A percentile compares a stretch with the other conserved stretches of the same genome.
These are phyloP conservation scores for Lasioglossum villosulum DNA, from an alignment of 2,888 invertebrate genomes.

Conservation along the genomic window DNA sequence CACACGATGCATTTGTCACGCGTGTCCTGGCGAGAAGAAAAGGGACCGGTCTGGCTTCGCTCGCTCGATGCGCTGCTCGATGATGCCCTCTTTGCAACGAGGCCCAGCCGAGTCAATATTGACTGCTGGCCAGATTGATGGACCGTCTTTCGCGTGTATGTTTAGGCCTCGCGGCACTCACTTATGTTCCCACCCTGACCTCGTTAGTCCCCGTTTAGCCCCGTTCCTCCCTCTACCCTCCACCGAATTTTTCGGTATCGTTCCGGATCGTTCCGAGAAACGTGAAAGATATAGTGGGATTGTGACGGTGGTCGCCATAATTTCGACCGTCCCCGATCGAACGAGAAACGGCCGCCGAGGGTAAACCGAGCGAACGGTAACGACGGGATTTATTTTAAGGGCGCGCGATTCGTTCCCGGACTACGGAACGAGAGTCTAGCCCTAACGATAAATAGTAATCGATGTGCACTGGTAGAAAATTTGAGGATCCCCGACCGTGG, in stretches of 20 bases:
- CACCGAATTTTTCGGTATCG: not conserved
- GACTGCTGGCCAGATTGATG: slow-evolving; percentile 83
- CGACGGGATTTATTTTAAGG: slow-evolving; percentile 31
- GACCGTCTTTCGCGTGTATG: slow-evolving; percentile 78
- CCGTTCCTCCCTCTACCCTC: not conserved
- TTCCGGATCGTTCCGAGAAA: slow-evolving; percentile 35
- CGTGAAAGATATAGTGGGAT: slow-evolving; percentile 24
- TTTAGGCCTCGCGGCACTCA: slow-evolving; percentile 75
- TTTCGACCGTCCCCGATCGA: slow-evolving; percentile 9
- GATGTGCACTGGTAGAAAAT: not conserved
- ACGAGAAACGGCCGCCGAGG: slow-evolving; percentile 10
- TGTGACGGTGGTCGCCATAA: not conserved
- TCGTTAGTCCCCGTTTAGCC: slow-evolving; percentile 55
- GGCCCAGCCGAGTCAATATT: slow-evolving; percentile 84
- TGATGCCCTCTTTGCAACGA: slow-evolving; percentile 84
- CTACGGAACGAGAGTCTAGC: slow-evolving; percentile 8
- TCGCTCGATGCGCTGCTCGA: slow-evolving; percentile 77
- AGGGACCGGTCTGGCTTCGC: slow-evolving; percentile 76
- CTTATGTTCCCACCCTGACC: slow-evolving; percentile 73
- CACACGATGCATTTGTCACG: slow-evolving; percentile 84
- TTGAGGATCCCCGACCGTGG: not conserved
- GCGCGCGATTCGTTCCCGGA: slow-evolving; percentile 15
- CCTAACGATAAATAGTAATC: slow-evolving; percentile 4
- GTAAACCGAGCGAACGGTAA: slow-evolving; percentile 28
- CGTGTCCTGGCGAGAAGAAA: slow-evolving; percentile 81